Base-by-base conservation (phyloP, 2,113 vertebrate genomes). In the Colaptes auratus region DNA sequence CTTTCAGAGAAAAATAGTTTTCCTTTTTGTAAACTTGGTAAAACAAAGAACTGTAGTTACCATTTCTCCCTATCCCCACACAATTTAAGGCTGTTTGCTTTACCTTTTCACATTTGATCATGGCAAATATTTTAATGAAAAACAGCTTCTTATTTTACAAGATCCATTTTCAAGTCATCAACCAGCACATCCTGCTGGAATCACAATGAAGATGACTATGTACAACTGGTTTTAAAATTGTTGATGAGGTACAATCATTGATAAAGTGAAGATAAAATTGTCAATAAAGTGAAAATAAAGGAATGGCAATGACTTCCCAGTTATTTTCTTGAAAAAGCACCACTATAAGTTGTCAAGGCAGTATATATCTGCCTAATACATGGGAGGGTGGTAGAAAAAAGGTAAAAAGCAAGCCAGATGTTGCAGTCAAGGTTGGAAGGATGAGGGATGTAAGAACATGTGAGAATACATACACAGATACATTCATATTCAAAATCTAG, bases 11-110 rank as follows among this genome's bases (percentile, higher is more conserved):
- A 87, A 63, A 13, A 17, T 80, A 72, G 7, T 66, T 95, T 63
- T 35, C 36, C 69, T 16, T 83, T 80, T 80, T 82, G 25, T 79
- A 59, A 96, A 94, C 13, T 15, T 21, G 6, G 21, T 83, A 89
- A 96, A 96, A 93, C 56, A 69, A 50, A 95, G 87, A 96, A 93
- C 46, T 76, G 74, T 67, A 78, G 61, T 84, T 72, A 88, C 76
- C 63, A 73, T 58, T 81, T 82, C 17, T 93, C 28, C 15, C 8
- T n/a, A 28, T 25, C 5, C 2, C n/a, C 59, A 85, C 15, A 28
- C 50, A 88, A 44, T 90, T 90, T 82, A 59, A 28, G 7, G 6
- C 13, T 52, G 67, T 83, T 78, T 64, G 74, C 71, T 95, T 91
- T 89, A 63, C 67, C 89, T 90, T 93, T 89, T 90, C 35, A 46